Percentiles rank a stretch among this genome's conserved stretches.
These are phyloP conservation scores for Halcyon senegalensis DNA, from an alignment of 2,113 vertebrate species.

Conservation along the genomic window DNA sequence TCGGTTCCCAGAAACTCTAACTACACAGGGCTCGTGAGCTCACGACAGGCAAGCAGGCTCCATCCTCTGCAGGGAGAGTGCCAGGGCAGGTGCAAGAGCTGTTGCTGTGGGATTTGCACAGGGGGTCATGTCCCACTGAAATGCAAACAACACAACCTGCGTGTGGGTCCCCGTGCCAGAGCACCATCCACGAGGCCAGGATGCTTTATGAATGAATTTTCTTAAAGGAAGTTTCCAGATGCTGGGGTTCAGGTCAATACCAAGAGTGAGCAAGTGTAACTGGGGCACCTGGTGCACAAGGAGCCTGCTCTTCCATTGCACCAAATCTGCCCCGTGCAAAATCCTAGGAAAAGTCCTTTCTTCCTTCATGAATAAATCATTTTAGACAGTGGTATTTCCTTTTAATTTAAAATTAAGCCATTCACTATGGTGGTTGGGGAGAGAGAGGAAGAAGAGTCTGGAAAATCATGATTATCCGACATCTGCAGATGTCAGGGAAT, in stretches of 20 bases:
- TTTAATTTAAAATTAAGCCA: constrained; percentile 46
- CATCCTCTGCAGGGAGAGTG: neutral
- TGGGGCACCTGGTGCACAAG: neutral
- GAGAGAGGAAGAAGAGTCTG: neutral
- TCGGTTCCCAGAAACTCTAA: neutral
- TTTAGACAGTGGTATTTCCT: constrained; percentile 47
- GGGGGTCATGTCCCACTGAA: neutral
- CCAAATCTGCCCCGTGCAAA: neutral
- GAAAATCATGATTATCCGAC: constrained; percentile 22
- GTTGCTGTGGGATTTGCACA: neutral
- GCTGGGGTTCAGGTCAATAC: neutral
- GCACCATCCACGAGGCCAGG: accelerated
- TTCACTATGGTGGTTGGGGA: neutral
- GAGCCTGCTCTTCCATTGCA: neutral
- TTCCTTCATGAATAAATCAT: constrained; percentile 38
- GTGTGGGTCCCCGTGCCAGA: accelerated
- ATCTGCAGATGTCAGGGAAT: constrained; percentile 19
- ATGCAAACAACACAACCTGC: neutral
- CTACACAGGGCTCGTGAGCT: neutral
- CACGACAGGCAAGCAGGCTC: neutral
- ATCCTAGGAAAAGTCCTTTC: neutral
- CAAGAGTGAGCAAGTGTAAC: neutral
- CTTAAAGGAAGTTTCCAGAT: neutral
- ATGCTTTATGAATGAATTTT: neutral
- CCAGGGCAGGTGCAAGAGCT: neutral